phyloP scores from a whole-genome alignment of 2,888 invertebrate species.

The Limenitis camilla region DNA sequence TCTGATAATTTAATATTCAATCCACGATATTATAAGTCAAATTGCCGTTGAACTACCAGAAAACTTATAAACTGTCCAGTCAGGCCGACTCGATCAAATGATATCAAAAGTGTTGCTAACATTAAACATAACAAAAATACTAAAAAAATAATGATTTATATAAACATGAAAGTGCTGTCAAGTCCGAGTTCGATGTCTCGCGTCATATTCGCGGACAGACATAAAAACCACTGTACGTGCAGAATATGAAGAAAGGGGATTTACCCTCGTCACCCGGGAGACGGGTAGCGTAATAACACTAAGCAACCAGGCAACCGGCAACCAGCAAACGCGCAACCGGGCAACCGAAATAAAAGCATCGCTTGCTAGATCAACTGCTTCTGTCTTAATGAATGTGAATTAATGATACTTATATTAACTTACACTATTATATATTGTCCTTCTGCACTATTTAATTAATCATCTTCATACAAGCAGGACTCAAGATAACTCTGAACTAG shows the following conservation, averaged over 20 bases:
- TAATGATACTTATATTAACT: conserved; percentile 7
- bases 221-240: conserved; percentile 38
- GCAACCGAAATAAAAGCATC: conserved; percentile 49
- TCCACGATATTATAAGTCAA: too few relatives aligned
- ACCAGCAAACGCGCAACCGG: conserved; percentile 2
- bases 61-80: too few relatives aligned
- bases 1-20: too few relatives aligned
- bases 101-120: neutral
- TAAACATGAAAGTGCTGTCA: conserved; percentile 27
- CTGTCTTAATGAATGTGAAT: neutral
- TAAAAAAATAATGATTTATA: conserved; percentile 1
- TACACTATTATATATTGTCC: neutral
- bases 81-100: too few relatives aligned
- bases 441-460: too few relatives aligned
- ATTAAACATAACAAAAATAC: neutral
- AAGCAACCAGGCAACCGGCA: conserved; percentile 51
- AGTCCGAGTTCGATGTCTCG: conserved; percentile 31
- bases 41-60: too few relatives aligned
- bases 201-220: conserved; percentile 37
- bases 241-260: conserved; percentile 66
- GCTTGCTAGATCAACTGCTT: conserved; percentile 28
- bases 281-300: conserved; percentile 56
- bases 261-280: conserved; percentile 64
- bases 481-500: too few relatives aligned
- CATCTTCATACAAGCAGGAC: too few relatives aligned